Base-by-base conservation (phyloP, 1,140 invertebrate genomes). In the Zaprionus taronus region DNA sequence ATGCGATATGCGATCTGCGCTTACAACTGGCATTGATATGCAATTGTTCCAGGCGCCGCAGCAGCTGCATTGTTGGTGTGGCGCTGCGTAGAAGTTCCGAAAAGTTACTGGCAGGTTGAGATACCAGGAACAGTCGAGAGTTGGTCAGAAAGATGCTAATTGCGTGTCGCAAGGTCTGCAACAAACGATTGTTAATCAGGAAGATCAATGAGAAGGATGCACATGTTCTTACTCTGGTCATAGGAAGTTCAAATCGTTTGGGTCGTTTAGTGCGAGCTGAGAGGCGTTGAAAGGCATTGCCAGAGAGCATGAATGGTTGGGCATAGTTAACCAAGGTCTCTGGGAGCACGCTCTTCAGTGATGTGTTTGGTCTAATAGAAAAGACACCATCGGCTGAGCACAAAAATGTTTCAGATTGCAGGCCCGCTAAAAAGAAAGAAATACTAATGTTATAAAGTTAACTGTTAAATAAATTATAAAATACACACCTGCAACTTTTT, bases 361-460 rank as follows among this genome's bases (percentile, higher is more conserved):
- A 85, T n/a, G 77, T 61, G 47, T 86, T 72, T 1, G 71, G 49
- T n/a, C 57, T 7, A 1, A 92, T 34, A 4, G 17, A 1, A 22
- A 82, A 82, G 1, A 56, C 9, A 6, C 73, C 67, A 20, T 63
- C 28, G 2, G 72, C 28, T 12, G 73, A 56, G 28, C 55, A 58
- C 0, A 49, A 4, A 75, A 94, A 94, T 20, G 91, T 93, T 20
- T 93, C 89, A 0, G 94, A 94, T 67, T 94, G 93, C 64, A 95
- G 83, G 9, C 94, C 94, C 28, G 93, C 87, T 65, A 93, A 64
- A 31, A 12, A 22, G 6, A 4, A 69, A 14, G 11, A 24, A 12
- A 41, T 11, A 49, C 1, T 17, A 56, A 22, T 24, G 2, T 9
- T 4, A 15, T 26, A 38, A 28, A 31, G 11, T 61, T 9, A 15